A percentile compares a stretch with the other conserved stretches of the same genome.
phyloP scores from a whole-genome alignment of 2,888 invertebrate genomes.

The Synergus gifuensis region DNA sequence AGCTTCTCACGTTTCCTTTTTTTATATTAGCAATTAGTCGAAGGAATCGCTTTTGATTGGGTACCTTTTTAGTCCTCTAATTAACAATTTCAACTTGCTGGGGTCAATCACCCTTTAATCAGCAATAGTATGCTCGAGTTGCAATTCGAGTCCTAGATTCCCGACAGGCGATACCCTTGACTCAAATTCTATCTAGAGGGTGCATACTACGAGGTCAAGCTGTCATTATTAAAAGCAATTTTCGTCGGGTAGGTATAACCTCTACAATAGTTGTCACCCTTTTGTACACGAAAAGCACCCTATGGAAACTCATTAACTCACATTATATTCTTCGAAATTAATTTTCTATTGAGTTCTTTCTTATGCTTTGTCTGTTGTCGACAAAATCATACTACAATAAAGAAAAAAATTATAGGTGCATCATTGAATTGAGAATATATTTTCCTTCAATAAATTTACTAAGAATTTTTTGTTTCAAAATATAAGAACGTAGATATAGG shows the following conservation, averaged over 20 bases:
- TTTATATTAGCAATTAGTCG: neutral
- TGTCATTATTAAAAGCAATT: slow-evolving; percentile 33
- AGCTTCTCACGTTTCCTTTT: neutral
- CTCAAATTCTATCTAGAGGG: slow-evolving; percentile 45
- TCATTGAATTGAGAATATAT: neutral
- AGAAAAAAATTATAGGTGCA: neutral
- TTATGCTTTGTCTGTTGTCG: neutral
- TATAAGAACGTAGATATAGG: no score
- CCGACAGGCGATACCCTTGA: slow-evolving; percentile 61
- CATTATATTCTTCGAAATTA: neutral
- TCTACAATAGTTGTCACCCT: neutral
- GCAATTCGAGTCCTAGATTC: slow-evolving; percentile 65
- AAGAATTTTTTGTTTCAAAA: no score
- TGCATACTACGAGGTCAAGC: slow-evolving; percentile 35
- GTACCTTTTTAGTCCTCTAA: slow-evolving; percentile 1
- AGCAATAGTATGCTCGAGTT: slow-evolving; percentile 46
- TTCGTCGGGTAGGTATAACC: neutral
- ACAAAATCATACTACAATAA: slow-evolving; percentile 4
- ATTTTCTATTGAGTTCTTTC: neutral
- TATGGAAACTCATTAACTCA: neutral
- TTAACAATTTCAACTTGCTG: neutral
- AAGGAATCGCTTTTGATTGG: neutral
- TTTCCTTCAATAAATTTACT: neutral
- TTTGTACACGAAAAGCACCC: neutral
- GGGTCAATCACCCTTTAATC: slow-evolving; percentile 37